phyloP scores from a whole-genome alignment of 1,140 invertebrate species.

The Papilio aristodemus region DNA sequence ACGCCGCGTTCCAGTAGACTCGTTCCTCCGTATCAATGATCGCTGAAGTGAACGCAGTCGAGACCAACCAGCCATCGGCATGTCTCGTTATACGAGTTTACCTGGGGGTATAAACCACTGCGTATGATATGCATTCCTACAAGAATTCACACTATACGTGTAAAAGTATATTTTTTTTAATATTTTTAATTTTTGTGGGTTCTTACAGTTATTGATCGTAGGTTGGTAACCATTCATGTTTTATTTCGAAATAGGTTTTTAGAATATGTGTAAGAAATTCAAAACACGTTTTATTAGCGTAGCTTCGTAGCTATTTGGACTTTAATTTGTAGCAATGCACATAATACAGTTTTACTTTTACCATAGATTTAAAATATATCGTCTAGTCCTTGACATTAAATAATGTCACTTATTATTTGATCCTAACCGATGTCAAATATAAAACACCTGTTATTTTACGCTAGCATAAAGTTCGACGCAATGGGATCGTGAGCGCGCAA shows the following conservation, averaged over 20 bases:
- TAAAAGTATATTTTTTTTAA: neutral
- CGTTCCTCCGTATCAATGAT: slow-evolving; percentile 52
- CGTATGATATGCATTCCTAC: neutral
- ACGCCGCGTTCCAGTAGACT: slow-evolving; percentile 48
- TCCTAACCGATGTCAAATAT: neutral
- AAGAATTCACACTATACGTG: neutral
- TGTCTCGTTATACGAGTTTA: slow-evolving; percentile 29
- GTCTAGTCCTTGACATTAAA: neutral
- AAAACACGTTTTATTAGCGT: too few relatives aligned
- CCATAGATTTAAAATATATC: too few relatives aligned
- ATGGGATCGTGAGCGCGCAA: slow-evolving; percentile 38
- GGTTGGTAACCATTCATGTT: too few relatives aligned
- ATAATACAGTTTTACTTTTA: too few relatives aligned
- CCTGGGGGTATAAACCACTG: slow-evolving; percentile 17
- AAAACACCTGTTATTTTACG: slow-evolving; percentile 36
- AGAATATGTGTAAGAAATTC: neutral
- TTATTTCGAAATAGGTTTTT: too few relatives aligned
- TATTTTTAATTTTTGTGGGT: too few relatives aligned
- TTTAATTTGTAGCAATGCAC: too few relatives aligned
- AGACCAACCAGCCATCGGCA: slow-evolving; percentile 16
- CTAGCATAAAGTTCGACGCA: slow-evolving; percentile 29
- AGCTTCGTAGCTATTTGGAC: too few relatives aligned
- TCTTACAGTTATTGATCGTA: too few relatives aligned
- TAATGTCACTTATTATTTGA: neutral
- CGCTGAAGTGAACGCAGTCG: slow-evolving; percentile 33